Percentiles rank a stretch among this genome's conserved stretches.
Conservation (phyloP, 2,888 invertebrate genomes). For the Cinara cedri region DNA sequence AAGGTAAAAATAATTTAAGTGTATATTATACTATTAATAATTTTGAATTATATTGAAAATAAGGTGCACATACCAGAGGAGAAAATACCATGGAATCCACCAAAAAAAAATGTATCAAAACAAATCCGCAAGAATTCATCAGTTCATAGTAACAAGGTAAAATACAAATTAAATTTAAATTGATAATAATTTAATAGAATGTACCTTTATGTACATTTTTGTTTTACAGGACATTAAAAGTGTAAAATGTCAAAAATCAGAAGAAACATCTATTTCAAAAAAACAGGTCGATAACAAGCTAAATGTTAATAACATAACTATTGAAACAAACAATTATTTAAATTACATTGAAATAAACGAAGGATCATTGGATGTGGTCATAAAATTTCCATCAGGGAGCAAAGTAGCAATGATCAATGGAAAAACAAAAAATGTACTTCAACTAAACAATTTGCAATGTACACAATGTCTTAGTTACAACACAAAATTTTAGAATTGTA, state of each 20-base stretch:
- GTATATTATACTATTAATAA: neutral
- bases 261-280: neutral
- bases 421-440: slow-evolving; percentile 61
- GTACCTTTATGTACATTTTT: neutral
- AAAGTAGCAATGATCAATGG: slow-evolving; percentile 62
- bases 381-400: slow-evolving; percentile 56
- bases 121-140: slow-evolving; percentile 30
- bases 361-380: slow-evolving; percentile 54
- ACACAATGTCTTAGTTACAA: neutral
- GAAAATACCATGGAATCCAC: slow-evolving; percentile 64
- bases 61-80: slow-evolving; percentile 62
- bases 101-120: slow-evolving; percentile 59
- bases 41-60: neutral
- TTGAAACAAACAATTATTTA: slow-evolving; percentile 44
- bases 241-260: neutral
- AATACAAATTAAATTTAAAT: neutral
- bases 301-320: slow-evolving; percentile 35
- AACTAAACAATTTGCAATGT: slow-evolving; percentile 59
- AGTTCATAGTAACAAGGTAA: slow-evolving; percentile 7
- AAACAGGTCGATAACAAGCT: slow-evolving; percentile 11
- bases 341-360: slow-evolving; percentile 56
- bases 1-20: slow-evolving; percentile 54
- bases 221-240: slow-evolving; percentile 30
- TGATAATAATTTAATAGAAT: neutral
- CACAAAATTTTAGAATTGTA: slow-evolving; percentile 15